Evolutionary conservation across 2,113 vertebrate genomes (phyloP), one percentile per base, ranked within the genome.

Genomic region (Sinocyclocheilus anophthalmus): DNA sequence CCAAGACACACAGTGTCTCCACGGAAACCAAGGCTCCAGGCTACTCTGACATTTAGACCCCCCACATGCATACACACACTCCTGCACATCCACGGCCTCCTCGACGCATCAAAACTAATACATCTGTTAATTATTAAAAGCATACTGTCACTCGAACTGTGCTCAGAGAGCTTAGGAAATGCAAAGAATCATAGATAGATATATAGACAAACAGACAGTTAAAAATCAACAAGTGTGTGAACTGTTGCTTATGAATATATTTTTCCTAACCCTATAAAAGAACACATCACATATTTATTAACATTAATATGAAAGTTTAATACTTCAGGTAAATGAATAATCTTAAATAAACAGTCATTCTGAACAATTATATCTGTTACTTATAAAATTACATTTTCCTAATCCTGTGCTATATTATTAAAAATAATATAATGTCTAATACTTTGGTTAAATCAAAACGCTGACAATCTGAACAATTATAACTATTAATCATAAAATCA

Each of bases 1-100:
- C 92, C 90, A 83, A 90, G 90, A 92, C 90, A 90, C 77, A 90
- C 85, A 92, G 86, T 86, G 92, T 92, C 76, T 13, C 0, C 89
- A 65, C 70, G 83, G 89, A 87, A 85, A 88, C 88, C 22, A 30
- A 78, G 53, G 77, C 61, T 81, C 63, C 72, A 79, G 81, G 81
- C 85, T 82, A 55, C 77, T 70, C 63, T 84, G 87, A 88, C 87
- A 85, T 88, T 81, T 88, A 26, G 59, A 87, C 72, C 26, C 26
- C 76, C 67, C 24, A 53, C 45, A 83, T 65, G 48, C n/a, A 70
- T 24, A 76, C 57, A 76, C 59, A 85, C 72, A 50, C 39, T 9
- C 8, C 24, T 5, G 33, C 73, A 77, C 79, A 67, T 30, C 57
- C 61, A 61, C 70, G 65, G 33, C n/a, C 70, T 30, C 33, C 67